Evolutionary conservation across 64 coral and sea anemone species (phyloP).

Genomic region (Dendronephthya gigantea): DNA sequence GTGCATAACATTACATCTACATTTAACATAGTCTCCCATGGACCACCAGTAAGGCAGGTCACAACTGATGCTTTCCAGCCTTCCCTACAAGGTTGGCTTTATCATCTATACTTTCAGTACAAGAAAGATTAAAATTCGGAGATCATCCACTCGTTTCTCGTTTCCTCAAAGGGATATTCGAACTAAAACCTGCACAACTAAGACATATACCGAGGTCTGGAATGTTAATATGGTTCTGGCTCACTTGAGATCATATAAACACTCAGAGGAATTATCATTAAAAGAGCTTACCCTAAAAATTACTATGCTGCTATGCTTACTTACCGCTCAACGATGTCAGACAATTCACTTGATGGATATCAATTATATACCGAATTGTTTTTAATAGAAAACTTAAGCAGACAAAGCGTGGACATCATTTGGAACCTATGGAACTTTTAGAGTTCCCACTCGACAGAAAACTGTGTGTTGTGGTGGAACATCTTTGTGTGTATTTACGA

Average conservation of each 20-base stretch:
- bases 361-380: slow-evolving; percentile 33
- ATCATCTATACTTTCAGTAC: slow-evolving; percentile 20
- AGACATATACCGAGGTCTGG: slow-evolving; percentile 40
- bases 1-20: not conserved
- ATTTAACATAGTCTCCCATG: not conserved
- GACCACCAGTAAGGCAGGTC: no score
- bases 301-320: not conserved
- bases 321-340: not conserved
- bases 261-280: not conserved
- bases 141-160: not conserved
- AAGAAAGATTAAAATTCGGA: not conserved
- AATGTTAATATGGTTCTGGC: slow-evolving; percentile 39
- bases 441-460: no score
- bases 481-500: no score
- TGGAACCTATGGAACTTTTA: slow-evolving; percentile 25
- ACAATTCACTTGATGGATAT: slow-evolving; percentile 42
- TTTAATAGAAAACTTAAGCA: slow-evolving; percentile 43
- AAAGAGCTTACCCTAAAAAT: not conserved
- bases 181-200: not conserved
- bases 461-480: no score
- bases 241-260: slow-evolving; percentile 19
- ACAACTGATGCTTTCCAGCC: no score
- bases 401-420: slow-evolving; percentile 48
- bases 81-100: slow-evolving; percentile 33
- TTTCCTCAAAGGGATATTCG: slow-evolving; percentile 16